A percentile compares a stretch with the other conserved stretches of the same genome.
Conservation (phyloP, 2,797 vertebrate genomes). For the Centroberyx gerrardi region DNA sequence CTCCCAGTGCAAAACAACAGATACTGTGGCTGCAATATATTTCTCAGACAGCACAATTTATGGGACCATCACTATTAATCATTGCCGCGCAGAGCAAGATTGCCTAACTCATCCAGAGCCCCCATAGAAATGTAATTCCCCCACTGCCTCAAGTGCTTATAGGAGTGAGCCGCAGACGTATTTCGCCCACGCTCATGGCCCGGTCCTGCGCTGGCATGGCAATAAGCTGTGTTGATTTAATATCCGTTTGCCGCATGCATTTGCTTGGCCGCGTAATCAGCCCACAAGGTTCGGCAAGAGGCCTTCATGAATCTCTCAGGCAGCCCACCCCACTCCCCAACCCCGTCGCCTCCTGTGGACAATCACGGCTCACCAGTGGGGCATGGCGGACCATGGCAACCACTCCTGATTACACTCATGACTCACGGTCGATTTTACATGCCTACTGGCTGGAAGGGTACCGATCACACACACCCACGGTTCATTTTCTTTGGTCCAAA, state of each 20-base stretch:
- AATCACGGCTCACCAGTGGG: slow-evolving; percentile 71
- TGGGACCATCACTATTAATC: slow-evolving; percentile 79
- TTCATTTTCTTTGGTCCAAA: slow-evolving; percentile 20
- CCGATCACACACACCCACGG: slow-evolving; percentile 40
- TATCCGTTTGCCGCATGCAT: slow-evolving; percentile 79
- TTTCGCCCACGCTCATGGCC: slow-evolving; percentile 52
- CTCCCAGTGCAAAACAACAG: slow-evolving; percentile 64
- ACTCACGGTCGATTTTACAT: slow-evolving; percentile 56
- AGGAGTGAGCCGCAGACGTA: slow-evolving; percentile 50
- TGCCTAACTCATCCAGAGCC: slow-evolving; percentile 69
- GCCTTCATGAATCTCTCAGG: slow-evolving; percentile 75
- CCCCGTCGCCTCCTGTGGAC: slow-evolving; percentile 63
- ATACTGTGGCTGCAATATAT: slow-evolving; percentile 67
- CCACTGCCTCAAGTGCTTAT: slow-evolving; percentile 44
- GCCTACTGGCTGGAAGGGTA: slow-evolving; percentile 59
- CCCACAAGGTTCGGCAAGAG: slow-evolving; percentile 68
- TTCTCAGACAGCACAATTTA: slow-evolving; percentile 72
- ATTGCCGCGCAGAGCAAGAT: slow-evolving; percentile 61
- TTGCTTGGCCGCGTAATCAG: slow-evolving; percentile 80
- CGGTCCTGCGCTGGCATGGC: slow-evolving; percentile 57
- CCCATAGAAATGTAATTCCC: slow-evolving; percentile 74
- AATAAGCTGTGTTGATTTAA: slow-evolving; percentile 84
- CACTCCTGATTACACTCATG: slow-evolving; percentile 77
- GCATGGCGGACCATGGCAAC: slow-evolving; percentile 53
- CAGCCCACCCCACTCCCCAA: background rate